A percentile compares a stretch with the other conserved stretches of the same genome.
Evolutionary conservation across 2,797 vertebrate genomes (phyloP).

Genomic region (Macropodus opercularis): DNA sequence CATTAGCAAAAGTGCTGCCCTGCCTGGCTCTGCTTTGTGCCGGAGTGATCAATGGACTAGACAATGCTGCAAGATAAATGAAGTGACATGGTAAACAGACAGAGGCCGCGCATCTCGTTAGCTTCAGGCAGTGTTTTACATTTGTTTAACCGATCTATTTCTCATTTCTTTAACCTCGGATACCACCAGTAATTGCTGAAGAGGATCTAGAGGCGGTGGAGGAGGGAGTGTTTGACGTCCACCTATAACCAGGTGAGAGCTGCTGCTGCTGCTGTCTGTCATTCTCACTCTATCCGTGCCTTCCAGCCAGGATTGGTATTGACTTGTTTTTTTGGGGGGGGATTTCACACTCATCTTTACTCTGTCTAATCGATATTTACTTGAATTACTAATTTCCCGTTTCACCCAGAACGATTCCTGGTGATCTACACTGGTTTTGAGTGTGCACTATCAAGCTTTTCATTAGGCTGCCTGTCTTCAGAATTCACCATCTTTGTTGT

Average conservation of each 20-base stretch:
- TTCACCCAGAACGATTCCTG: background rate
- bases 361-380: background rate
- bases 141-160: conserved; percentile 18
- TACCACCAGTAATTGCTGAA: conserved; percentile 77
- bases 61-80: conserved; percentile 5
- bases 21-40: conserved; percentile 13
- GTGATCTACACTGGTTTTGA: background rate
- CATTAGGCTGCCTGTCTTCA: no score
- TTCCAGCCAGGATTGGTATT: background rate
- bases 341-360: rapidly evolving
- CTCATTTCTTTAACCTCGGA: background rate
- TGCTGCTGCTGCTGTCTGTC: background rate
- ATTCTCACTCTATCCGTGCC: background rate
- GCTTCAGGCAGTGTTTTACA: conserved; percentile 3
- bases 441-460: no score
- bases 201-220: conserved; percentile 80
- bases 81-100: conserved; percentile 17
- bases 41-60: conserved; percentile 8
- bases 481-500: no score
- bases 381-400: background rate
- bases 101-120: conserved; percentile 7
- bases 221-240: conserved; percentile 82
- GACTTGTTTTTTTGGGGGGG: background rate
- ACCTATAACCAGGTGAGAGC: conserved; percentile 81
- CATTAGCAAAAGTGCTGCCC: conserved; percentile 17